Base-by-base conservation (phyloP, 2,797 vertebrate species). In the Ceryle rudis region DNA sequence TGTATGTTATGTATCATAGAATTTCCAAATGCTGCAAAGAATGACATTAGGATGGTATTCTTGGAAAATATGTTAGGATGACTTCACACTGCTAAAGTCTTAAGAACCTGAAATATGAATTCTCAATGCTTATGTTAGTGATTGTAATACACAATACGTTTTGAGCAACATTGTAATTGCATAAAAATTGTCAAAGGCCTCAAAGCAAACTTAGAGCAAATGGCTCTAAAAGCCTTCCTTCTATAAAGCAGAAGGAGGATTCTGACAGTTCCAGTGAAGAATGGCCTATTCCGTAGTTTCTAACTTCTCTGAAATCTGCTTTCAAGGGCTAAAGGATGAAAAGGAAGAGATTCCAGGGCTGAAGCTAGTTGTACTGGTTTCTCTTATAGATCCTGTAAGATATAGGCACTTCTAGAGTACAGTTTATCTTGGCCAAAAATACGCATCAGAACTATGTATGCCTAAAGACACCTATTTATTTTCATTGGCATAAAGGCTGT, bases 351-450 rank as follows among this genome's bases (percentile, higher is more conserved):
- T 81, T 81, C 14, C n/a, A 64, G 29, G 23, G 14, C 44, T 33
- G 62, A 25, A 92, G 6, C 7, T 67, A 71, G 52, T 89, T 86
- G 78, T 67, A 92, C 78, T 54, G 39, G 25, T 67, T 93, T 89
- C 28, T 72, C 20, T 77, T 82, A 66, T 5, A 77, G 46, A 19
- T 7, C 13, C 21, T 18, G 44, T 71, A 61, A 71, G 26, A 33
- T 78, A 55, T 2, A 69, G 54, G 12, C 5, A 29, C 22, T 46
- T 89, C 54, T 83, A 61, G 62, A 37, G 44, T 33, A 60, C 10
- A 41, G 79, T 73, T 94, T 78, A 70, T 89, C 65, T 77, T 65
- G 81, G 61, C 14, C 52, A 90, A 93, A 95, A 95, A 90, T 78
- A 46, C 51, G 62, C 52, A 74, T 81, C 47, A 90, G 83, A 93